phyloP scores from a whole-genome alignment of 2,797 vertebrate genomes.

The Clamator glandarius region DNA sequence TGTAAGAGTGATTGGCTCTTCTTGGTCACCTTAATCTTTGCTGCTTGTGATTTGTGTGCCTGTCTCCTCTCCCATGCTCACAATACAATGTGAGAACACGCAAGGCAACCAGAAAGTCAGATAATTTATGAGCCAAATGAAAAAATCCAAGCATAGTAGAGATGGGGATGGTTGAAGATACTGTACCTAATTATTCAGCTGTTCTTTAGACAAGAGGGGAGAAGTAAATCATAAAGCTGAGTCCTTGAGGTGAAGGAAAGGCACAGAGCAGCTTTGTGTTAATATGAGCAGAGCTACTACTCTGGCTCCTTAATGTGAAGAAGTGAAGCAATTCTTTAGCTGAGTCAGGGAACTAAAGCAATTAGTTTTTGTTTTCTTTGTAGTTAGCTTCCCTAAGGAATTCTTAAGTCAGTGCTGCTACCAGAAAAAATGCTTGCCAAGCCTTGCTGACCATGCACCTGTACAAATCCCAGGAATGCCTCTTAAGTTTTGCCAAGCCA shows the following conservation, averaged over 20 bases:
- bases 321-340: neutral
- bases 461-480: neutral
- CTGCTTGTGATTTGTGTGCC: neutral
- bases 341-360: neutral
- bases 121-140: neutral
- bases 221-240: neutral
- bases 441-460: neutral
- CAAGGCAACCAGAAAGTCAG: neutral
- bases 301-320: neutral
- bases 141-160: neutral
- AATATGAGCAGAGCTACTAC: neutral
- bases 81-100: rapidly evolving
- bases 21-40: neutral
- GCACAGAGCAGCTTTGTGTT: neutral
- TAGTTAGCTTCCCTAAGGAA: neutral
- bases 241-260: neutral
- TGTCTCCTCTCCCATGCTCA: neutral
- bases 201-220: neutral
- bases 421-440: neutral
- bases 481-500: neutral
- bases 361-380: neutral
- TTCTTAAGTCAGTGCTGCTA: neutral
- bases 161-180: neutral
- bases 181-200: neutral
- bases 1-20: neutral